Base-by-base conservation (phyloP, 2,888 invertebrate genomes). In the Dolichopus griseipennis region DNA sequence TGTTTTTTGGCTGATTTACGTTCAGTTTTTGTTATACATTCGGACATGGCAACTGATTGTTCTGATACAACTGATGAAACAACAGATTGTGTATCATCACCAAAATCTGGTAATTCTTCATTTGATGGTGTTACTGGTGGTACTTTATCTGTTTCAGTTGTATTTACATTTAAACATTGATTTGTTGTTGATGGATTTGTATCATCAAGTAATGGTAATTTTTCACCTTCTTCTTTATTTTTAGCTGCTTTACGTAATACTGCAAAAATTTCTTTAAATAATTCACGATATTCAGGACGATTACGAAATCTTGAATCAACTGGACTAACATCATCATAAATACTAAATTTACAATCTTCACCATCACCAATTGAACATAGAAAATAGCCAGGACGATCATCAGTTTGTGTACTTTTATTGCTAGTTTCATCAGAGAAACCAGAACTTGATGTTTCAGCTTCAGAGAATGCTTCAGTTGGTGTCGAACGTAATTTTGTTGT, bases 341-440 rank as follows among this genome's bases (percentile, higher is more conserved):
- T 92, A 78, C 91, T 92, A 78, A 92, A 90, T 73, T 90, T 89
- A 78, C 91, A 92, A 77, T 92, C 91, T 73, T 92, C 92, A 15
- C 92, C 92, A 76, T 92, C 92, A 67, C 90, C 91, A 71, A 93
- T 92, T 1, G 91, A 90, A 81, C 92, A 92, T 66, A 93, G 83
- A 79, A 92, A 90, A 20, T 90, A 90, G n/a, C 92, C 92, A 0
- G 90, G 88, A 15, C 90, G 84, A 70, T 86, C 86, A 71, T 92
- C 92, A 0, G 93, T 93, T 77, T 93, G 93, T 6, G 93, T 93
- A 2, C 85, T 85, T 77, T 92, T 92, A 79, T 91, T 91, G 78
- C 90, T 89, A 1, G 90, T 92, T 79, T 93, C 93, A 76, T 93
- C 93, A 0, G 90, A 88, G 78, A 90, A 93, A 12, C 91, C 92